Base-by-base conservation (phyloP, 2,113 vertebrate species). In the Eptesicus fuscus region DNA sequence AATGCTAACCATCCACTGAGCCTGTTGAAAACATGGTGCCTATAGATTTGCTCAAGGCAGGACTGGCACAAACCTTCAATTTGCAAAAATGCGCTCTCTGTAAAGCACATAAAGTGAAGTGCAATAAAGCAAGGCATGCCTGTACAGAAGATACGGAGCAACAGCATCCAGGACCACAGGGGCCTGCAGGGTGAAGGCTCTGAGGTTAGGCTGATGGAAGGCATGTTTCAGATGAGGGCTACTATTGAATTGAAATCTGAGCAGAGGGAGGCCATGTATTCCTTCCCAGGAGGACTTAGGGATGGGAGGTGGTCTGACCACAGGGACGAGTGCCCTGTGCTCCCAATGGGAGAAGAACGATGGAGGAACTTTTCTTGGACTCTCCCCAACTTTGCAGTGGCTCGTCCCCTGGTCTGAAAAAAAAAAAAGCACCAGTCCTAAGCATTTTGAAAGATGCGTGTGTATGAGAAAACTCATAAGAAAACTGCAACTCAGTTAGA, bases 381-480 rank as follows among this genome's bases (percentile, higher is more conserved):
- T 77, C 88, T 71, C 37, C 74, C 78, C 74, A 79, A 4, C 49
- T 77, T 53, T 44, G 35, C 17, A 23, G 25, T 2, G 47, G 49
- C n/a, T 83, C 63, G 71, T 82, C 18, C 35, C n/a, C 28, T 23
- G 35, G 13, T 71, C 91, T 89, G 79, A 83, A 51, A 70, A 74
- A 76, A 70, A 74, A 76, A 95, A 83, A 53, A 53, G 59, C 63
- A 56, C 42, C 14, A 20, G 61, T 44, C 65, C 9, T 37, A 44
- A 67, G 86, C 56, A 37, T 94, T 94, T 95, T 0, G 23, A 95
- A 93, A 71, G 71, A 85, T 51, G 25, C 6, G 47, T 25, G 18
- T 32, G 28, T 51, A n/a, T 94, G 90, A 78, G 30, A 86, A 71
- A 95, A 74, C 85, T 67, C 83, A 47, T 30, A 28, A 79, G 84